Percentiles rank a stretch among this genome's conserved stretches.
Conservation (phyloP, 2,113 vertebrate genomes). For the Pteruthius melanotis region DNA sequence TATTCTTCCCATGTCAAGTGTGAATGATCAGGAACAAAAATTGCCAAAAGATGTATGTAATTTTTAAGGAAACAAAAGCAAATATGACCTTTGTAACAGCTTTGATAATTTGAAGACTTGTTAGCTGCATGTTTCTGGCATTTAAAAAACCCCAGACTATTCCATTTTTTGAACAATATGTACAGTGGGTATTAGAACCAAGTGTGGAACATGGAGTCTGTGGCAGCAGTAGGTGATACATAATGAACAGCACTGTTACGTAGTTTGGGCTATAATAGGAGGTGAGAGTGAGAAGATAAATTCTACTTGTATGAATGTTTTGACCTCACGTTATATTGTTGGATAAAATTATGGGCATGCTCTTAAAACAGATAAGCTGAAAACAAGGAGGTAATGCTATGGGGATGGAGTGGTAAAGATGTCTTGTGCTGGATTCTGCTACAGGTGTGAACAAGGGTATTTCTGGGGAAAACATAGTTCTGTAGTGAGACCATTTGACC, state of each 20-base stretch:
- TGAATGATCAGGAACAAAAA: background rate
- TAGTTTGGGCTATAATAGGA: background rate
- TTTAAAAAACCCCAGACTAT: background rate
- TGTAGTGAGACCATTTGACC: background rate
- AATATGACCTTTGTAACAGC: background rate
- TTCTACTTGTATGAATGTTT: background rate
- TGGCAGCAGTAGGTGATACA: background rate
- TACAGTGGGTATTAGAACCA: background rate
- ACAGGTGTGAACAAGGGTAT: fast-evolving
- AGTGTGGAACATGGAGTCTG: background rate
- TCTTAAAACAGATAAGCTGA: background rate
- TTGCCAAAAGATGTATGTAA: background rate
- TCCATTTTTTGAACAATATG: background rate
- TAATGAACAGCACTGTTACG: background rate
- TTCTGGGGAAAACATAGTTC: background rate
- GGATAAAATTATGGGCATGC: background rate
- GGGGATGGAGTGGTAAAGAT: background rate
- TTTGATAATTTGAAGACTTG: background rate
- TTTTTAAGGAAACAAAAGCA: background rate
- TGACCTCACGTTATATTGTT: background rate
- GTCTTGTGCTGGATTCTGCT: background rate
- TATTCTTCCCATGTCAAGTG: background rate
- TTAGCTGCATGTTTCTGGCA: background rate
- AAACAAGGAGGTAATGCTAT: background rate
- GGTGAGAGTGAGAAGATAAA: background rate